phyloP scores from a whole-genome alignment of 1,140 invertebrate species.

The Zeugodacus cucurbitae region DNA sequence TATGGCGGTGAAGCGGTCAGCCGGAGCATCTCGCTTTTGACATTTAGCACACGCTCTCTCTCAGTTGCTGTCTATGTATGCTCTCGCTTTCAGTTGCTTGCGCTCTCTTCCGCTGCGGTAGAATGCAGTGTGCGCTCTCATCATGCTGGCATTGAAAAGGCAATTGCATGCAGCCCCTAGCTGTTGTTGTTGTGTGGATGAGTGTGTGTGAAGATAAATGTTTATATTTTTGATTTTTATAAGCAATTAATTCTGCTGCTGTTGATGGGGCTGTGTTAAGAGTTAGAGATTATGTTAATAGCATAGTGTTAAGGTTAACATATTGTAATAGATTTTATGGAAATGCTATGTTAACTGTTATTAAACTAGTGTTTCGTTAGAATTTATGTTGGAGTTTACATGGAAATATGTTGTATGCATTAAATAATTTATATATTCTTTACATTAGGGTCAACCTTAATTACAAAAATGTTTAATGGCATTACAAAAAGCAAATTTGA shows the following conservation, averaged over 20 bases:
- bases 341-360: background rate
- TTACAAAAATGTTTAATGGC: too few species aligned
- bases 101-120: background rate
- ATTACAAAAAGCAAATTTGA: too few species aligned
- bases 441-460: too few species aligned
- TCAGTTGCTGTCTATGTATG: background rate
- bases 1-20: background rate
- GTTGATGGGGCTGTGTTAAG: background rate
- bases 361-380: too few species aligned
- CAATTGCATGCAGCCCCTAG: background rate
- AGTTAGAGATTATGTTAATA: background rate
- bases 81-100: background rate
- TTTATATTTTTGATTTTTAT: background rate
- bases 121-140: background rate
- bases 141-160: background rate
- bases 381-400: too few species aligned
- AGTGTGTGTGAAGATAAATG: background rate
- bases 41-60: background rate
- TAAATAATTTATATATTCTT: too few species aligned
- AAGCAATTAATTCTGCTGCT: background rate
- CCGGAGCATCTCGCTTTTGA: background rate
- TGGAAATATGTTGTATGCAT: too few species aligned
- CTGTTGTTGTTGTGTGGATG: background rate
- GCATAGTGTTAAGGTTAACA: background rate
- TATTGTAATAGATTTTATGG: background rate